Conservation (phyloP, 2,113 vertebrate species). For the Parotia lawesii region DNA sequence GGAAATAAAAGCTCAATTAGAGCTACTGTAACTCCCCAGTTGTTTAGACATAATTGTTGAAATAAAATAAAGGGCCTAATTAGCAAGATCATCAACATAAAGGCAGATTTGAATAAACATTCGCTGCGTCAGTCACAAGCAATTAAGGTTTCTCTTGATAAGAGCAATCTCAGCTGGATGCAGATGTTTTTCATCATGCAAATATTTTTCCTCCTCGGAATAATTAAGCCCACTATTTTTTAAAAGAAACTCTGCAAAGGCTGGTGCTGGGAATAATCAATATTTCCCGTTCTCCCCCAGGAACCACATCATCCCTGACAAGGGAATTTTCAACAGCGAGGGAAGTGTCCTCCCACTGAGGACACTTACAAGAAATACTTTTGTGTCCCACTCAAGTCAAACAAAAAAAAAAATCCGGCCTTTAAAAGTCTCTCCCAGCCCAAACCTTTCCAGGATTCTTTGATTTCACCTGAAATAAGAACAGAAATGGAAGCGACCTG, state of each 20-base stretch:
- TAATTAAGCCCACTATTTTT: neutral
- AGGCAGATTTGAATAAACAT: slow-evolving; percentile 39
- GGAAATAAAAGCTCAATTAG: neutral
- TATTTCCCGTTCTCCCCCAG: neutral
- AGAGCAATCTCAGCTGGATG: slow-evolving; percentile 28
- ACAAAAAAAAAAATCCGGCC: no score
- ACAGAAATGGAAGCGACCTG: neutral
- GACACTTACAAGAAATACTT: neutral
- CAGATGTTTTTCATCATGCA: slow-evolving; percentile 67
- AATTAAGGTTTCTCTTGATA: slow-evolving; percentile 50
- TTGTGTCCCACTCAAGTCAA: neutral
- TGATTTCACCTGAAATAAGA: neutral
- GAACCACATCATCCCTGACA: neutral
- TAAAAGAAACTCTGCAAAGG: neutral
- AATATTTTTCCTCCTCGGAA: slow-evolving; percentile 26
- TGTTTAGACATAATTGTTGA: slow-evolving; percentile 51
- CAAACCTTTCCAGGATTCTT: neutral
- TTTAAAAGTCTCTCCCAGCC: neutral
- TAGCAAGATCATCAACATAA: slow-evolving; percentile 29
- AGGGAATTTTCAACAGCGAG: neutral
- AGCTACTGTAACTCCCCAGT: slow-evolving; percentile 11
- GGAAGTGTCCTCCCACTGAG: neutral
- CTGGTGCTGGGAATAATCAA: neutral
- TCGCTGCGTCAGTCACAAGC: slow-evolving; percentile 40
- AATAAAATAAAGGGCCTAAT: slow-evolving; percentile 42